A percentile compares a stretch with the other conserved stretches of the same genome.
phyloP scores from a whole-genome alignment of 1,140 invertebrate species.

The Orius insidiosus region DNA sequence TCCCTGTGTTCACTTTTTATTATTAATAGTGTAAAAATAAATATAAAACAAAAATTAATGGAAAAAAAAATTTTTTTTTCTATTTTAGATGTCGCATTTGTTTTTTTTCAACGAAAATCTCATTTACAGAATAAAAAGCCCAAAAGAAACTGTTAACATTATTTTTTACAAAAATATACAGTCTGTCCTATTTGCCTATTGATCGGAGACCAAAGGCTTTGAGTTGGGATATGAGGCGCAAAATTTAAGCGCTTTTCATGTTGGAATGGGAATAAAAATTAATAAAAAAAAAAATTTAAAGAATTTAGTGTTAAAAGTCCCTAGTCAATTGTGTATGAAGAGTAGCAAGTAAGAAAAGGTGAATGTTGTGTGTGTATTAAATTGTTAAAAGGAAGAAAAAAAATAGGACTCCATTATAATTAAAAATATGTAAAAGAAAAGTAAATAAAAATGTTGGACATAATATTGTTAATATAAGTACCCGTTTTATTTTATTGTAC shows the following conservation, averaged over 20 bases:
- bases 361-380: not conserved
- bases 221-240: not conserved
- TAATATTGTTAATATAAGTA: no score
- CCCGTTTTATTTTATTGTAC: no score
- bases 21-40: no score
- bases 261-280: constrained; percentile 4
- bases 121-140: no score
- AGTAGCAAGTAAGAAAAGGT: not conserved
- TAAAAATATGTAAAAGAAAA: constrained; percentile 1
- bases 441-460: not conserved
- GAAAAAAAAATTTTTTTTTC: no score
- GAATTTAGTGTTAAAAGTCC: not conserved
- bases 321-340: not conserved
- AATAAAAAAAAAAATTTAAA: not conserved
- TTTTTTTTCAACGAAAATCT: no score
- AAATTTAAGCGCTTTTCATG: not conserved
- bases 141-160: no score
- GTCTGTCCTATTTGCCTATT: not conserved
- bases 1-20: no score
- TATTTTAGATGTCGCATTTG: no score
- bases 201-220: constrained; percentile 1
- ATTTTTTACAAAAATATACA: no score
- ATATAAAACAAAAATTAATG: no score
- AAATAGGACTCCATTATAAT: constrained; percentile 1
- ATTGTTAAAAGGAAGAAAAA: not conserved